A percentile compares a stretch with the other conserved stretches of the same genome.
Conservation (phyloP, 2,113 vertebrate species). For the Scolopax mira region DNA sequence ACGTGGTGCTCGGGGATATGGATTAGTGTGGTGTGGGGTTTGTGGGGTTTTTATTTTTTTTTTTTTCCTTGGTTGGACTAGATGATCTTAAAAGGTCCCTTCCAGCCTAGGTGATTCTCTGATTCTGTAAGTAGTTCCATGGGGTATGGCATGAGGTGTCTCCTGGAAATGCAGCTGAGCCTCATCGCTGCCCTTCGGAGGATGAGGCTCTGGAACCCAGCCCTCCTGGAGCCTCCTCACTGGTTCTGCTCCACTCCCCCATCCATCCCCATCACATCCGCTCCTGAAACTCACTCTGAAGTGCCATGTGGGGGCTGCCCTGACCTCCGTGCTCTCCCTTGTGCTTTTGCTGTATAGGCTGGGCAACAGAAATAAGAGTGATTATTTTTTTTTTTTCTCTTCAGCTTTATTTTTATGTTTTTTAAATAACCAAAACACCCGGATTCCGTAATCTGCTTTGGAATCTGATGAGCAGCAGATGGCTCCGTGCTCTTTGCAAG, state of each 20-base stretch:
- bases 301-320: background rate
- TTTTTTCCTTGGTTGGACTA: too few species aligned
- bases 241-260: background rate
- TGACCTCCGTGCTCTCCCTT: background rate
- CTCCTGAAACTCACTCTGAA: background rate
- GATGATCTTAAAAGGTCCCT: too few species aligned
- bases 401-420: too few species aligned
- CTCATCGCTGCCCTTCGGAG: background rate
- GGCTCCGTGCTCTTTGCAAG: constrained; percentile 54
- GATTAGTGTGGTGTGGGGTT: too few species aligned
- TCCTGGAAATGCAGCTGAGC: background rate
- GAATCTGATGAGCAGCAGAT: constrained; percentile 73
- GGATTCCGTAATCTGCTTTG: constrained; percentile 69
- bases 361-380: background rate
- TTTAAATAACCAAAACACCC: background rate
- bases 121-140: too few species aligned
- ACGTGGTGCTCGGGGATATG: too few species aligned
- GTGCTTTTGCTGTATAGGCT: background rate
- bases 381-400: background rate
- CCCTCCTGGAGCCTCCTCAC: background rate
- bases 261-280: rapidly evolving
- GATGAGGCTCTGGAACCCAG: rapidly evolving
- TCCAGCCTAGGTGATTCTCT: too few species aligned
- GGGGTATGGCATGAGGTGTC: background rate
- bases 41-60: too few species aligned